phyloP scores from a whole-genome alignment of 2,113 vertebrate species.

The Nycticorax nycticorax region DNA sequence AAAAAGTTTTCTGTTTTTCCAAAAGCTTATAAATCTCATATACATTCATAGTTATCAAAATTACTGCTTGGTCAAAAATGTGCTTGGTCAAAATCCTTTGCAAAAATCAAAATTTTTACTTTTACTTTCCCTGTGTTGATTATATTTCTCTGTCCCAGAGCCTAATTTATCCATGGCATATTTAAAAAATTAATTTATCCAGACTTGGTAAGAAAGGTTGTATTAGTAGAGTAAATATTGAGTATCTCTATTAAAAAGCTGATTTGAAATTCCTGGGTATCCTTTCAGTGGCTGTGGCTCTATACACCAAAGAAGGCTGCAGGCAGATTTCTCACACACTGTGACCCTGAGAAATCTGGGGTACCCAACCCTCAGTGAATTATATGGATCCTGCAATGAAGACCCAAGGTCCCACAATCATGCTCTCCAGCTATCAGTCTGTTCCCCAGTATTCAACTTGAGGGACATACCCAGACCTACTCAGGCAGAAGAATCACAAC shows the following conservation, averaged over 20 bases:
- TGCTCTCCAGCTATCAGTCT: neutral
- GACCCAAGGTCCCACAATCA: neutral
- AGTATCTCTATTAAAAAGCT: neutral
- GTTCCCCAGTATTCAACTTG: neutral
- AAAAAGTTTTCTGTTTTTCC: neutral
- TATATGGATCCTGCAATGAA: neutral
- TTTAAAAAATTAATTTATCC: neutral
- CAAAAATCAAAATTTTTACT: neutral
- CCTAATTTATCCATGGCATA: neutral
- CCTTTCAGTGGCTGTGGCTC: neutral
- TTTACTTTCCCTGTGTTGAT: neutral
- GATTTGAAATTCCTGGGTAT: neutral
- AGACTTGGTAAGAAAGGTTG: rapidly evolving
- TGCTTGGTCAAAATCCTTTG: neutral
- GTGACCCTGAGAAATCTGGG: neutral
- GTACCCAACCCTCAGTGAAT: neutral
- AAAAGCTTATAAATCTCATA: neutral
- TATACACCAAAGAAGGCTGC: neutral
- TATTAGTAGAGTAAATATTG: neutral
- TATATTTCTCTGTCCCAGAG: neutral
- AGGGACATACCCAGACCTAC: neutral
- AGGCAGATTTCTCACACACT: neutral
- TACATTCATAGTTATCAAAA: neutral
- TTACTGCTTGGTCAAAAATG: neutral
- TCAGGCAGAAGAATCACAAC: neutral